A percentile compares a stretch with the other conserved stretches of the same genome.
These are phyloP conservation scores for Macrotis lagotis DNA, from an alignment of 2,113 vertebrate species.

Conservation along the genomic window DNA sequence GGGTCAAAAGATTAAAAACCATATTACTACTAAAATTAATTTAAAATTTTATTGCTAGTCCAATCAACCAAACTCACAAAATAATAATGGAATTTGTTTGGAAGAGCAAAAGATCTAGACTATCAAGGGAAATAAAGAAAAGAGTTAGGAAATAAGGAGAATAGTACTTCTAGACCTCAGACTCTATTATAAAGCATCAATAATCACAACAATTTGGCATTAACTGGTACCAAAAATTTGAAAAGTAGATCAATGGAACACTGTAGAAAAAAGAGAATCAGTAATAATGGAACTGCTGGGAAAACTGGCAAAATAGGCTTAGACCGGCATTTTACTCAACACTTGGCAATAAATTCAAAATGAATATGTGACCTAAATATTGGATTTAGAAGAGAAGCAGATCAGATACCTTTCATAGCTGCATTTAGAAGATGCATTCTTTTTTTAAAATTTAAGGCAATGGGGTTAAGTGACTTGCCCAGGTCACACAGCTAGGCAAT, in stretches of 20 bases:
- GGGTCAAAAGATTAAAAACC: not conserved
- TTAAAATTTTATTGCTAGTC: not conserved
- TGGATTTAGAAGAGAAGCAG: not conserved
- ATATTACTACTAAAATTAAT: not conserved
- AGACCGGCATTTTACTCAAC: too few species aligned
- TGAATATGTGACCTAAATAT: not conserved
- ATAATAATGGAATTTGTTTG: not conserved
- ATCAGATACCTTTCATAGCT: not conserved
- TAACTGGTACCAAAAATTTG: not conserved
- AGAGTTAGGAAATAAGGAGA: not conserved
- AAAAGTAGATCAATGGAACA: not conserved
- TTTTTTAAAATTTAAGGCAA: too few species aligned
- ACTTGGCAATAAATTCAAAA: not conserved
- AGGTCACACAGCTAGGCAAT: too few species aligned
- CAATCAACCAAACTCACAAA: not conserved
- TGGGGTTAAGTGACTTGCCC: too few species aligned
- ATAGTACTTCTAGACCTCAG: not conserved
- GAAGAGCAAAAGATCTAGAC: not conserved
- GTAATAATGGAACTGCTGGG: too few species aligned
- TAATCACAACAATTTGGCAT: not conserved
- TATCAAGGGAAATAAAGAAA: not conserved
- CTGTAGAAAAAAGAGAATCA: too few species aligned
- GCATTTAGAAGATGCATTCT: not conserved
- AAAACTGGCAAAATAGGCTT: not conserved
- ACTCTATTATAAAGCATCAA: not conserved